Conservation (phyloP, 2,888 invertebrate genomes). For the Xestia c-nigrum region DNA sequence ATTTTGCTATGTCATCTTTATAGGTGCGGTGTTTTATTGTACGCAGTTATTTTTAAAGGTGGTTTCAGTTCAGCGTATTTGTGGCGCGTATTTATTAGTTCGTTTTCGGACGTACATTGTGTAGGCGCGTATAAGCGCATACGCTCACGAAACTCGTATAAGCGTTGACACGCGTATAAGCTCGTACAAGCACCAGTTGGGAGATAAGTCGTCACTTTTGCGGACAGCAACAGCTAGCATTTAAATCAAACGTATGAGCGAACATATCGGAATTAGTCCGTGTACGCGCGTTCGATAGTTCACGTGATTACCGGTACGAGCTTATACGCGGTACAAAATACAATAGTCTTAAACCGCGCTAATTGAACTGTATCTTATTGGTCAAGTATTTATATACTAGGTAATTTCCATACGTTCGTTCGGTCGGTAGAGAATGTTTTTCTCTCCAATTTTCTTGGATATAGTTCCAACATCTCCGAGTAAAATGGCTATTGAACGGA, state of each 20-base stretch:
- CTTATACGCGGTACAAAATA: too few relatives aligned
- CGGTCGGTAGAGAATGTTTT: background rate
- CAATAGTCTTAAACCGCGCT: too few relatives aligned
- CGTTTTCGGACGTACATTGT: too few relatives aligned
- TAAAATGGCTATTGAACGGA: background rate
- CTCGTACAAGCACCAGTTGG: background rate
- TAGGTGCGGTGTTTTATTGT: conserved; percentile 13
- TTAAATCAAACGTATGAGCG: too few relatives aligned
- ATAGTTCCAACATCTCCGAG: background rate
- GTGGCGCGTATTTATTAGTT: background rate
- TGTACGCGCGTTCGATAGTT: too few relatives aligned
- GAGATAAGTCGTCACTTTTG: background rate
- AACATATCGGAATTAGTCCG: too few relatives aligned
- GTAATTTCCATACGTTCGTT: too few relatives aligned
- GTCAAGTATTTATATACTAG: background rate
- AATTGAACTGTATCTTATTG: background rate
- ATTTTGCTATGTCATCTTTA: conserved; percentile 19
- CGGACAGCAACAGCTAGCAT: background rate
- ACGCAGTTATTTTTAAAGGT: background rate
- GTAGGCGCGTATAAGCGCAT: too few relatives aligned
- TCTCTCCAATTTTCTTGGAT: background rate
- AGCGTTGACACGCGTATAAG: too few relatives aligned
- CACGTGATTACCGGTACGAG: too few relatives aligned
- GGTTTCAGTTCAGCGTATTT: background rate
- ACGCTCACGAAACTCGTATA: too few relatives aligned